Percentiles rank a stretch among this genome's conserved stretches.
Evolutionary conservation across 2,888 invertebrate genomes (phyloP).

Genomic region (Cyclophora punctaria): DNA sequence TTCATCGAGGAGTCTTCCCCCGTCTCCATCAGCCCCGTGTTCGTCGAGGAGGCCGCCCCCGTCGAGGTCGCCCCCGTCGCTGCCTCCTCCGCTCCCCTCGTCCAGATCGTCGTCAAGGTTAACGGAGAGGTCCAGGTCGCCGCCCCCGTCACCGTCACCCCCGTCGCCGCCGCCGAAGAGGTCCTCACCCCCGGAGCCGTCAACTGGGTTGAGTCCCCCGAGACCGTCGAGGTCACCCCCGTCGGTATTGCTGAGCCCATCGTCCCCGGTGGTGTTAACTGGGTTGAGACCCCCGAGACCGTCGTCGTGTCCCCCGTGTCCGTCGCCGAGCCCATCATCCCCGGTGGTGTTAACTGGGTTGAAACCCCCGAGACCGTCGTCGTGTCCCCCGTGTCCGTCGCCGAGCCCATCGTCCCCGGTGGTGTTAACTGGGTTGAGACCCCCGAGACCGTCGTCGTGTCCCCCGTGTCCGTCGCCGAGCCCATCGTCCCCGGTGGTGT

Average conservation of each 20-base stretch:
- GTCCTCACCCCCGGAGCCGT: conserved; percentile 6
- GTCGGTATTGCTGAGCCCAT: neutral
- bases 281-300: neutral
- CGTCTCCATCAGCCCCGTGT: conserved; percentile 4
- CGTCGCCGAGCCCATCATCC: neutral
- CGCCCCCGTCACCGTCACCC: conserved; percentile 21
- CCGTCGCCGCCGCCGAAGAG: conserved; percentile 15
- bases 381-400: conserved; percentile 19
- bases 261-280: conserved; percentile 4
- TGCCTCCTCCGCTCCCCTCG: conserved; percentile 19
- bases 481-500: conserved; percentile 4
- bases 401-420: conserved; percentile 12
- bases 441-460: no score
- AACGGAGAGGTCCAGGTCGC: conserved; percentile 8
- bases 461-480: neutral
- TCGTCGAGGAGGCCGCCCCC: conserved; percentile 11
- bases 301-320: conserved; percentile 5
- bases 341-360: no score
- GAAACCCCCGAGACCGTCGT: no score
- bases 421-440: no score
- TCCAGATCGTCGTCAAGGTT: conserved; percentile 32
- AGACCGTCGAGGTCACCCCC: neutral
- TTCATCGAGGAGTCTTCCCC: conserved; percentile 13
- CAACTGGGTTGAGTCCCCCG: neutral
- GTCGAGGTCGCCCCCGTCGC: conserved; percentile 3